Evolutionary conservation across 2,113 vertebrate genomes (phyloP).

Genomic region (Pseudonaja textilis): DNA sequence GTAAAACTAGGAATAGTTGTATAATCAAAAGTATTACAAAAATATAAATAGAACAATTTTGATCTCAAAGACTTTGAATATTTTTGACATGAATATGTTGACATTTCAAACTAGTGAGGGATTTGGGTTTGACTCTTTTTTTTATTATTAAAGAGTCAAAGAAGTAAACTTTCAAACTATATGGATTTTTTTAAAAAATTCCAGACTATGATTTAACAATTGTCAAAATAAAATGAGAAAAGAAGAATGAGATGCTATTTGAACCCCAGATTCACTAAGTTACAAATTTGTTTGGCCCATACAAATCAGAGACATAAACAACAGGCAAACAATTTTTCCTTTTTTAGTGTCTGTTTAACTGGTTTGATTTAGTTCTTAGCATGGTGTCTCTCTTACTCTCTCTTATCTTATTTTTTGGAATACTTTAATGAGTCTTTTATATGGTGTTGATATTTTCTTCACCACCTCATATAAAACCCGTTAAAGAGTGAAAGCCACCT

Average conservation of each 20-base stretch:
- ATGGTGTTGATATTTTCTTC: constrained; percentile 2
- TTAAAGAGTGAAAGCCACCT: neutral
- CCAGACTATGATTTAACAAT: neutral
- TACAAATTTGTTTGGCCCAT: neutral
- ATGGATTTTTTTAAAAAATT: neutral
- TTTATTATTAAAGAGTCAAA: neutral
- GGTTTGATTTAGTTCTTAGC: constrained; percentile 11
- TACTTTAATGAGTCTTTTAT: constrained; percentile 2
- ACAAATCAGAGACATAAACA: neutral
- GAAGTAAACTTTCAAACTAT: neutral
- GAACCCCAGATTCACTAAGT: neutral
- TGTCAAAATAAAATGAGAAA: neutral
- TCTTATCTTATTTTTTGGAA: constrained; percentile 7
- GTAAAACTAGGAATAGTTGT: neutral
- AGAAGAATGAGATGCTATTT: neutral
- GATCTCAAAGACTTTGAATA: no score
- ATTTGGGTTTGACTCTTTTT: no score
- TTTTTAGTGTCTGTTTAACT: constrained; percentile 1
- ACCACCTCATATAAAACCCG: constrained; percentile 8
- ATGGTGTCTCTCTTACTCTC: neutral
- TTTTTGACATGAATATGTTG: no score
- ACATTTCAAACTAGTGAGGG: no score
- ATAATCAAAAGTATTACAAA: no score
- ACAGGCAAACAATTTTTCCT: neutral
- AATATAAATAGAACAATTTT: no score